Conservation (phyloP, 2,888 invertebrate genomes). For the Mayetiola destructor region DNA sequence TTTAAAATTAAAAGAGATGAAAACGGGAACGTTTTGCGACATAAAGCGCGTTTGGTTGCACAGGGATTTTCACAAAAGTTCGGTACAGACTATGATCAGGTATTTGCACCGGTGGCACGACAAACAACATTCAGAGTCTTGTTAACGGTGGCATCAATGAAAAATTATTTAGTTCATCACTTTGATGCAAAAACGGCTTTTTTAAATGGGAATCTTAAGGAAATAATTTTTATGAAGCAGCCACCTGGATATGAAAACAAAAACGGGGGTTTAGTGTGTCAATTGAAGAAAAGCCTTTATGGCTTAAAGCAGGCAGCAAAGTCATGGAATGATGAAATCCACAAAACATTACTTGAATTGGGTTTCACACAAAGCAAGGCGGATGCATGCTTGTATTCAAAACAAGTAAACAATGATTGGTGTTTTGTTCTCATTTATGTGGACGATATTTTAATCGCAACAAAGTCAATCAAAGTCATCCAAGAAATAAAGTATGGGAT, state of each 20-base stretch:
- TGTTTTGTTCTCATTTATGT: constrained; percentile 17
- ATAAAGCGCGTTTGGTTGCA: constrained; percentile 18
- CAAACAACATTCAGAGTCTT: constrained; percentile 4
- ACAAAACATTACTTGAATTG: constrained; percentile 7
- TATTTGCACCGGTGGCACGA: constrained; percentile 18
- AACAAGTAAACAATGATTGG: constrained; percentile 5
- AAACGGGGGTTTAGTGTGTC: not conserved
- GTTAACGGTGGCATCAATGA: not conserved
- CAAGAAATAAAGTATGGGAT: not conserved
- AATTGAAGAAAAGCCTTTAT: constrained; percentile 18
- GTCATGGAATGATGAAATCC: constrained; percentile 18
- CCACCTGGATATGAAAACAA: constrained; percentile 17
- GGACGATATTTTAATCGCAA: not conserved
- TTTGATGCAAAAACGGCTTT: constrained; percentile 23
- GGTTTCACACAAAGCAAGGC: constrained; percentile 16
- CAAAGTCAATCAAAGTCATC: not conserved
- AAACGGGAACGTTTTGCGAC: constrained; percentile 17
- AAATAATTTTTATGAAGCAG: constrained; percentile 16
- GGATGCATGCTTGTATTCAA: constrained; percentile 18
- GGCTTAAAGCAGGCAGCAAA: constrained; percentile 21
- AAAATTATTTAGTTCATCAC: not conserved
- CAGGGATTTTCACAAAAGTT: constrained; percentile 19
- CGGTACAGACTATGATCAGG: constrained; percentile 19
- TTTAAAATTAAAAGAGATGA: constrained; percentile 17
- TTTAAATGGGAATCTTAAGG: constrained; percentile 20